These are phyloP conservation scores for Tridacna crocea DNA, from an alignment of 2,888 invertebrate species.

Conservation along the genomic window DNA sequence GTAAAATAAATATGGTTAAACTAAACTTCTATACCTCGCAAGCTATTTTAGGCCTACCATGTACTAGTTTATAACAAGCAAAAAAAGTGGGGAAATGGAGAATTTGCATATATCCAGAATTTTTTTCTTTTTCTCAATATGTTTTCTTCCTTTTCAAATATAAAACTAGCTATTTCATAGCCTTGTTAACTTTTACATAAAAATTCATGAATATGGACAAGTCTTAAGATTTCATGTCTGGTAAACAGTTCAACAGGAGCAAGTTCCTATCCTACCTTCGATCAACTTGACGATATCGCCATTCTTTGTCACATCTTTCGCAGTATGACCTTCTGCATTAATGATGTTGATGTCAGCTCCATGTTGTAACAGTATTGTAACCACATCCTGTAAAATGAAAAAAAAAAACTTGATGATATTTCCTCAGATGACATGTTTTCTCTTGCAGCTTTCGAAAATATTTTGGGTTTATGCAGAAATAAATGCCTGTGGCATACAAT, in stretches of 20 bases:
- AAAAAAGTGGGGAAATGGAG: too few species aligned
- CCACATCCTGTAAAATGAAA: conserved; percentile 86
- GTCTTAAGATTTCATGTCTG: not conserved
- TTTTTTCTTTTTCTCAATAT: too few species aligned
- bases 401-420: not conserved
- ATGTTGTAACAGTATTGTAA: conserved; percentile 87
- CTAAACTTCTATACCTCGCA: too few species aligned
- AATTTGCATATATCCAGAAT: too few species aligned
- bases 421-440: not conserved
- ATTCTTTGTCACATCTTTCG: conserved; percentile 87
- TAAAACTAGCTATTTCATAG: too few species aligned
- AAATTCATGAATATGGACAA: too few species aligned
- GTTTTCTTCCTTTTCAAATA: too few species aligned
- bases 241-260: not conserved
- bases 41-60: too few species aligned
- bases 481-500: too few species aligned
- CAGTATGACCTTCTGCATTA: conserved; percentile 88
- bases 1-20: too few species aligned
- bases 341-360: conserved; percentile 88
- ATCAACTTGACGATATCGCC: conserved; percentile 87
- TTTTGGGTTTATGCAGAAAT: not conserved
- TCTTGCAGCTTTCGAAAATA: not conserved
- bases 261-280: conserved; percentile 76
- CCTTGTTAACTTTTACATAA: too few species aligned
- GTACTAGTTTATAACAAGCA: too few species aligned